A percentile compares a stretch with the other conserved stretches of the same genome.
These are phyloP conservation scores for Ammodytes dubius DNA, from an alignment of 2,113 vertebrate genomes.

Conservation along the genomic window DNA sequence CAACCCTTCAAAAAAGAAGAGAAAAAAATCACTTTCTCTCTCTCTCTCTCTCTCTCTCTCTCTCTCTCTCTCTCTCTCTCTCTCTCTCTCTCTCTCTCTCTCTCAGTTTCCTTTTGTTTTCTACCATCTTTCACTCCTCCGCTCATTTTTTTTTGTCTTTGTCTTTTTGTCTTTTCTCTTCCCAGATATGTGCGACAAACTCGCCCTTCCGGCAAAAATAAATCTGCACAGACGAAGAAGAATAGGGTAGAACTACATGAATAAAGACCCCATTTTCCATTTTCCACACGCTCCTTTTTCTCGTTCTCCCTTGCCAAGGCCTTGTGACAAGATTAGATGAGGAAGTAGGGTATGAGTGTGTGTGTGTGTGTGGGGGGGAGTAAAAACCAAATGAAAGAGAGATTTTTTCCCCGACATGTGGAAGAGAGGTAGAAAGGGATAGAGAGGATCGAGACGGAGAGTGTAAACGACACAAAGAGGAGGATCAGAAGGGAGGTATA, in stretches of 20 bases:
- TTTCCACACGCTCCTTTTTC: slow-evolving; percentile 45
- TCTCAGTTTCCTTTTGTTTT: slow-evolving; percentile 48
- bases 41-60: slow-evolving; percentile 38
- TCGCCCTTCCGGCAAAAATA: slow-evolving; percentile 58
- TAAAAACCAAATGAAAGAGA: slow-evolving; percentile 59
- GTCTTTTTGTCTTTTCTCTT: slow-evolving; percentile 8
- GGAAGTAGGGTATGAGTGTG: background rate
- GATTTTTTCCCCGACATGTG: slow-evolving; percentile 43
- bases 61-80: slow-evolving; percentile 51
- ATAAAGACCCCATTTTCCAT: slow-evolving; percentile 66
- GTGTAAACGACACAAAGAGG: slow-evolving; percentile 69
- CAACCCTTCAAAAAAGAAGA: slow-evolving; percentile 68
- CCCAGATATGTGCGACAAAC: slow-evolving; percentile 64
- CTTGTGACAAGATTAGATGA: slow-evolving; percentile 69
- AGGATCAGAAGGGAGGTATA: slow-evolving; percentile 66
- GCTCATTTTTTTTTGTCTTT: background rate
- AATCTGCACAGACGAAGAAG: slow-evolving; percentile 40
- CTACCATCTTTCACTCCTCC: slow-evolving; percentile 41
- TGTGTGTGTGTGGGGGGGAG: background rate
- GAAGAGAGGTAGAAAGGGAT: slow-evolving; percentile 55
- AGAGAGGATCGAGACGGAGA: slow-evolving; percentile 52
- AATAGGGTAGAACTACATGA: slow-evolving; percentile 53
- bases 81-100: slow-evolving; percentile 38
- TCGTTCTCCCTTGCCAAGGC: slow-evolving; percentile 42
- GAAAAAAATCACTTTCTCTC: slow-evolving; percentile 60